phyloP scores from a whole-genome alignment of 2,888 invertebrate genomes.

The Lysandra bellargus region DNA sequence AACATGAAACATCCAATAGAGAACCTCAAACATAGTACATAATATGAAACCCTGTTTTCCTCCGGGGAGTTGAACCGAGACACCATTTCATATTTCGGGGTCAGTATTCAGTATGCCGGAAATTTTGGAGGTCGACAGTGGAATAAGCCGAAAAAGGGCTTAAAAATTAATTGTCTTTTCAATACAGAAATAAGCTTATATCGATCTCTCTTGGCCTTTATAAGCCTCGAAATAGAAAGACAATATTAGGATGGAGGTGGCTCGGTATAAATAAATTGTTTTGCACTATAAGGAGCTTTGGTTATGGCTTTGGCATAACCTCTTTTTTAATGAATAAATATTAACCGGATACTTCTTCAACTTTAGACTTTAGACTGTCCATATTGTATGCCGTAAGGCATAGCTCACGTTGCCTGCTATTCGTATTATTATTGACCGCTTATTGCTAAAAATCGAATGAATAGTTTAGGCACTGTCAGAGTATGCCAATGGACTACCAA shows the following conservation, averaged over 20 bases:
- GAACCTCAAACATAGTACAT: no score
- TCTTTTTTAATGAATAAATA: background rate
- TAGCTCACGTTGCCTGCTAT: no score
- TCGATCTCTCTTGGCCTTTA: background rate
- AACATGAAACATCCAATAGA: no score
- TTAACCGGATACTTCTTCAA: no score
- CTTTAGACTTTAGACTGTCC: no score
- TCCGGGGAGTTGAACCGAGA: background rate
- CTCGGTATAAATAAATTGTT: constrained; percentile 16
- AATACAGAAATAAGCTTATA: background rate
- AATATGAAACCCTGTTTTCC: no score
- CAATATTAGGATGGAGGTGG: background rate
- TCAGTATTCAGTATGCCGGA: background rate
- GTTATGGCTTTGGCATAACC: background rate
- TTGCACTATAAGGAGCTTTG: background rate
- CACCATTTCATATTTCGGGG: background rate
- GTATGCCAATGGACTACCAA: no score
- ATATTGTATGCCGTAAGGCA: no score
- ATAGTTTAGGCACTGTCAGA: no score
- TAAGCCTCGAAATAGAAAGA: constrained; percentile 8
- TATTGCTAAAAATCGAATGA: no score
- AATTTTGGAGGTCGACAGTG: background rate
- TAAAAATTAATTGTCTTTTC: background rate
- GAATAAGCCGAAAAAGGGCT: background rate
- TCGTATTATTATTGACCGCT: no score